Evolutionary conservation across 2,888 invertebrate genomes (phyloP).

Genomic region (Steromphala cineraria): DNA sequence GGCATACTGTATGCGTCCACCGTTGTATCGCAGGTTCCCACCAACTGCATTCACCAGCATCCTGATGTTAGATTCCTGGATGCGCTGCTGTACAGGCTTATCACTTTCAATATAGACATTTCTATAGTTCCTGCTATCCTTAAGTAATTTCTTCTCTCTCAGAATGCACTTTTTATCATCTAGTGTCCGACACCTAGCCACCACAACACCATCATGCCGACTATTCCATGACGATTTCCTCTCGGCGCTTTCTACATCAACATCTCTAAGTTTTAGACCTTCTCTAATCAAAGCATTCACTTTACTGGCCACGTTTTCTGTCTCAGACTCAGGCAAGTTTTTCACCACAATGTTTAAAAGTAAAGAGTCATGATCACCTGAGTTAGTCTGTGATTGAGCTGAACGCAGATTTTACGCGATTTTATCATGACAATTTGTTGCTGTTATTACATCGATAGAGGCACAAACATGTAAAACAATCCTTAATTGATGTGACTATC

Average conservation of each 20-base stretch:
- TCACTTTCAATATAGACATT: not conserved
- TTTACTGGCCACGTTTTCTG: not conserved
- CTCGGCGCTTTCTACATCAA: not conserved
- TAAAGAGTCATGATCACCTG: no score
- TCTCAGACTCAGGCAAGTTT: not conserved
- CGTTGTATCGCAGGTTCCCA: no score
- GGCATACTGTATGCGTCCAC: not conserved
- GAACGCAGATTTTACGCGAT: no score
- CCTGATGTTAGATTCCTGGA: not conserved
- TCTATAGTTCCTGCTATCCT: not conserved
- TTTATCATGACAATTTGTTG: no score
- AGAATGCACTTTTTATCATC: not conserved
- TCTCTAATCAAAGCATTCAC: not conserved
- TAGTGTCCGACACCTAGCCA: not conserved
- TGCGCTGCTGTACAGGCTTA: not conserved
- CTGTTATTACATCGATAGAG: no score
- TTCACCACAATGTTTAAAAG: not conserved
- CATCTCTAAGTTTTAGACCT: not conserved
- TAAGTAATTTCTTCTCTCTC: not conserved
- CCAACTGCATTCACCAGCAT: no score
- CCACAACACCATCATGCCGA: not conserved
- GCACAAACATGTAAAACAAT: no score
- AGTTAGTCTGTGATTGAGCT: no score
- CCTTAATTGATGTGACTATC: no score
- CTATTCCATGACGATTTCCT: not conserved